Conservation (phyloP, 92 coral and sea anemone species). For the Phenganax marumi region DNA sequence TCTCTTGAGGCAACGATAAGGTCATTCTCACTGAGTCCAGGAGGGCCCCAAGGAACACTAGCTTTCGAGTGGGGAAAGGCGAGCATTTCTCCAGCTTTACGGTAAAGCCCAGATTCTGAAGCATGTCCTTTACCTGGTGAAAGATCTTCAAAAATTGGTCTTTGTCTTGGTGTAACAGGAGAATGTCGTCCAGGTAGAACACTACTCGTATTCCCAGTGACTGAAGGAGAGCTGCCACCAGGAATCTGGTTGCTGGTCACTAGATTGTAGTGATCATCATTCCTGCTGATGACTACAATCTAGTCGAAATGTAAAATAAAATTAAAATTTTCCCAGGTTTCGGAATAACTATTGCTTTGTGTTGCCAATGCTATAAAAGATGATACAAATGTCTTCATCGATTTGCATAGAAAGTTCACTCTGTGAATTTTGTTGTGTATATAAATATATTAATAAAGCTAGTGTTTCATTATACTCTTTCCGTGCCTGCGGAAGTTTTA, state of each 20-base stretch:
- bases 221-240: constrained; percentile 35
- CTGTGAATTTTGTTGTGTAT: background rate
- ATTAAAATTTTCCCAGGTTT: too few species aligned
- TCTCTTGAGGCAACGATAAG: constrained; percentile 35
- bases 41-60: constrained; percentile 50
- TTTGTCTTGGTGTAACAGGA: constrained; percentile 23
- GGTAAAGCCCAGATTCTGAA: constrained; percentile 43
- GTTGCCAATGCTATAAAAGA: too few species aligned
- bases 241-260: too few species aligned
- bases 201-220: constrained; percentile 37
- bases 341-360: too few species aligned
- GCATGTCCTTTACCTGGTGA: constrained; percentile 12
- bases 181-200: constrained; percentile 46
- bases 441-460: background rate
- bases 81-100: constrained; percentile 57
- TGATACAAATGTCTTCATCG: too few species aligned
- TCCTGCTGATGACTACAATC: too few species aligned
- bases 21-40: constrained; percentile 43
- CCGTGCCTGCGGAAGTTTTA: background rate
- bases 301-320: too few species aligned
- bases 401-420: background rate
- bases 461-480: background rate
- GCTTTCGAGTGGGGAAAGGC: constrained; percentile 33
- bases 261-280: too few species aligned
- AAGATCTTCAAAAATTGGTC: background rate